Percentiles rank a stretch among this genome's conserved stretches.
phyloP scores from a whole-genome alignment of 2,888 invertebrate species.

The Mimachlamys varia region DNA sequence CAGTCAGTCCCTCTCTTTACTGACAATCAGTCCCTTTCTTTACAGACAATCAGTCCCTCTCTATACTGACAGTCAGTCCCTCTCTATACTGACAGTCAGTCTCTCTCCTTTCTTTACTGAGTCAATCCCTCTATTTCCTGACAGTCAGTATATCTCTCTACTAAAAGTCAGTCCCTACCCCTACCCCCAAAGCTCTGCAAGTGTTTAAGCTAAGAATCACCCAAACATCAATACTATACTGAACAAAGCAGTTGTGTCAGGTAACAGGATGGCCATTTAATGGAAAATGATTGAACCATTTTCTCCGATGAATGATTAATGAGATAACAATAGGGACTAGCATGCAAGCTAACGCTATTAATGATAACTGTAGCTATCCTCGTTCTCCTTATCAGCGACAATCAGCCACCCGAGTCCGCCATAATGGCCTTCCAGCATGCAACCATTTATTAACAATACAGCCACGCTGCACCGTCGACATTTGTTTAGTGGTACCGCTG shows the following conservation, averaged over 20 bases:
- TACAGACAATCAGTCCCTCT: too few species aligned
- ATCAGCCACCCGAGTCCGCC: neutral
- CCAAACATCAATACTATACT: neutral
- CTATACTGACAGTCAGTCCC: too few species aligned
- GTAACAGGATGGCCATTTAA: neutral
- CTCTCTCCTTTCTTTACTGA: too few species aligned
- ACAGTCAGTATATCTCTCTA: too few species aligned
- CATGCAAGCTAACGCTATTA: neutral
- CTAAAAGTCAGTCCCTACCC: too few species aligned
- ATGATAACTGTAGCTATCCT: neutral
- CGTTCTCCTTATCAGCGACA: neutral
- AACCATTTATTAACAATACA: neutral
- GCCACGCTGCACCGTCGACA: too few species aligned
- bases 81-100: too few species aligned
- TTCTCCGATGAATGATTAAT: slow-evolving; percentile 1
- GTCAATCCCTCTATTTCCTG: too few species aligned
- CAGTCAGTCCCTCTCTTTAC: too few species aligned
- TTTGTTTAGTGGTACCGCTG: neutral
- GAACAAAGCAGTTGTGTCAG: neutral
- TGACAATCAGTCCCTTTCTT: too few species aligned
- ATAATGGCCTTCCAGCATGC: neutral
- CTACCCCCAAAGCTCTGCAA: too few species aligned
- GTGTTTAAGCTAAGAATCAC: neutral
- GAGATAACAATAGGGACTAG: neutral
- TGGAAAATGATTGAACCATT: neutral